phyloP scores from a whole-genome alignment of 2,113 vertebrate genomes.

The Poeciliopsis retropinna region DNA sequence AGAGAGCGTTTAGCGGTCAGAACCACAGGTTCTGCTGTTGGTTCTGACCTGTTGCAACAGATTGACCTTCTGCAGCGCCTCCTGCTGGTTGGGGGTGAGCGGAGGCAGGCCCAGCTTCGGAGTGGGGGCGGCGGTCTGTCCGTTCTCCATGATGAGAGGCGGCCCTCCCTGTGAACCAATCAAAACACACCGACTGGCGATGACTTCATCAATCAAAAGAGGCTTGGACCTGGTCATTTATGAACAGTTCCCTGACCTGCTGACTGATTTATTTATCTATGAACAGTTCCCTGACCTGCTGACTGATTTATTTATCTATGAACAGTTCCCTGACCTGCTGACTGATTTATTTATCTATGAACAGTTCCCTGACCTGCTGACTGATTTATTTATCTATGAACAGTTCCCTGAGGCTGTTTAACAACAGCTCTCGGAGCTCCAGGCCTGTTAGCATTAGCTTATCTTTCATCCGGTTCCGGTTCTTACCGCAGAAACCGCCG shows the following conservation, averaged over 20 bases:
- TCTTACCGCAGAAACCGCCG: constrained; percentile 59
- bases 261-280: no score
- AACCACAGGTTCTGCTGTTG: background rate
- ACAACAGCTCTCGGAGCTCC: background rate
- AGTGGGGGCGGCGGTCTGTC: constrained; percentile 80
- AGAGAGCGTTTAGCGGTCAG: background rate
- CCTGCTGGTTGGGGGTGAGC: constrained; percentile 93
- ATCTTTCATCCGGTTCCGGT: constrained; percentile 8
- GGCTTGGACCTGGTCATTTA: no score
- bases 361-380: background rate
- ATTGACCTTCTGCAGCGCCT: constrained; percentile 91
- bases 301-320: no score
- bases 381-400: background rate
- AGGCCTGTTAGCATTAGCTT: constrained; percentile 51
- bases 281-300: no score
- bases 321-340: no score
- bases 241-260: no score
- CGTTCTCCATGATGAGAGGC: constrained; percentile 89
- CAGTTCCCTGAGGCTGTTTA: background rate
- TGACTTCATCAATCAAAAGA: no score
- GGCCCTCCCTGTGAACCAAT: constrained; percentile 81
- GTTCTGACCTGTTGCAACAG: background rate
- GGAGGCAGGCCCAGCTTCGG: constrained; percentile 90
- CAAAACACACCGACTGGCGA: constrained; percentile 4
- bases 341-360: no score